Evolutionary conservation across 2,113 vertebrate genomes (phyloP).

Genomic region (Pipra filicauda): DNA sequence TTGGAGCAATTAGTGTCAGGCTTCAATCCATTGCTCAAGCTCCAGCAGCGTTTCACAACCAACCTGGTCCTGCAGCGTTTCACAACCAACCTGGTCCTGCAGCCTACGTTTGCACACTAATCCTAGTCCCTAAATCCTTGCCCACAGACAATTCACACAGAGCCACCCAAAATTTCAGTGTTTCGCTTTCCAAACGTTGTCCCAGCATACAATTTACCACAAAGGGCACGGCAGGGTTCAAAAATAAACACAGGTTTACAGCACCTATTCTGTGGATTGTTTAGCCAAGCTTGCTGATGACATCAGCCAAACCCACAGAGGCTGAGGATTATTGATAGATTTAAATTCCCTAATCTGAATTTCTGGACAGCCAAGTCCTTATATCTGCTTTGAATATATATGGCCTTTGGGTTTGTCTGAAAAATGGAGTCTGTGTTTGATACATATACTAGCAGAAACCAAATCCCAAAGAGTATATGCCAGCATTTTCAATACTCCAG

Average conservation of each 20-base stretch:
- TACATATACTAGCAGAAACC: not conserved
- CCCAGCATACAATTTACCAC: not conserved
- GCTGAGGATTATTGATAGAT: not conserved
- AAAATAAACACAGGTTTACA: conserved; percentile 4
- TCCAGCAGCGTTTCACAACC: not conserved
- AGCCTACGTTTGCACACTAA: not conserved
- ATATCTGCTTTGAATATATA: not conserved
- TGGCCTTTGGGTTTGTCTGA: not conserved
- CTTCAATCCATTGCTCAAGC: not conserved
- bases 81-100: not conserved
- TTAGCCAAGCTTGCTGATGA: not conserved
- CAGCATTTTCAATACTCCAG: not conserved
- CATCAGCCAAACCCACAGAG: not conserved
- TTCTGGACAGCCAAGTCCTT: not conserved
- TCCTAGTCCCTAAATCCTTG: not conserved
- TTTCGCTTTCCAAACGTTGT: not conserved
- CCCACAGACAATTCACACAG: not conserved
- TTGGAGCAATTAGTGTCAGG: not conserved
- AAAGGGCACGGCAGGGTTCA: not conserved
- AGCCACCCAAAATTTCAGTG: not conserved
- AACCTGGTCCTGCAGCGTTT: no score
- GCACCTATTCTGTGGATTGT: not conserved
- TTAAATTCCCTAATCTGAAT: not conserved
- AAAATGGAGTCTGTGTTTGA: not conserved
- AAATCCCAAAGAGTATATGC: not conserved